These are phyloP conservation scores for Sebastes vulpes DNA, from an alignment of 2,797 vertebrate species.

Conservation along the genomic window DNA sequence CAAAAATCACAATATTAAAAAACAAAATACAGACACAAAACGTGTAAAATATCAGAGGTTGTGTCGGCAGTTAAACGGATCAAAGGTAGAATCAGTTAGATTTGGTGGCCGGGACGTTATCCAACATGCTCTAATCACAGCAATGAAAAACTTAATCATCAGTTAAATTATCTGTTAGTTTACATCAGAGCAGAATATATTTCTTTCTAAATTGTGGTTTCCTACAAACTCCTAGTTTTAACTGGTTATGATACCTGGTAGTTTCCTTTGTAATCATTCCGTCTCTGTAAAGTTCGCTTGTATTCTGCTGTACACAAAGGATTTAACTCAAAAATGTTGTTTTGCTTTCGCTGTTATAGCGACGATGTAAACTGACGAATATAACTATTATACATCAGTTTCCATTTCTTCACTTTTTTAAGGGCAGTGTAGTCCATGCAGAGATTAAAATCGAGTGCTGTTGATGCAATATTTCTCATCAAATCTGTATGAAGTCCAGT, in stretches of 20 bases:
- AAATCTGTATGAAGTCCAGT: neutral
- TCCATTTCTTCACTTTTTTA: neutral
- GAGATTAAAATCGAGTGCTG: neutral
- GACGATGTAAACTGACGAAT: neutral
- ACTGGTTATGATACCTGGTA: neutral
- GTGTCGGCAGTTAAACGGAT: neutral
- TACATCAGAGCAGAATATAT: neutral
- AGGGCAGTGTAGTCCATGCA: neutral
- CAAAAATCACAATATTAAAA: slow-evolving; percentile 2
- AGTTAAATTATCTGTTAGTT: neutral
- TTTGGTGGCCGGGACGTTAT: neutral
- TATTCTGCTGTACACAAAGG: neutral
- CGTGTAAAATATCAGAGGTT: neutral
- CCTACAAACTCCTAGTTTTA: neutral
- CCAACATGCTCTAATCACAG: neutral
- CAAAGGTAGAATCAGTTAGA: neutral
- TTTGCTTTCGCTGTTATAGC: neutral
- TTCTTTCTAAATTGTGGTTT: neutral
- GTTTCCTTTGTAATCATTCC: neutral
- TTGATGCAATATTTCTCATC: neutral
- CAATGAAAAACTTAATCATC: neutral
- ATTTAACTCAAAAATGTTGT: neutral
- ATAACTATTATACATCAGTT: neutral
- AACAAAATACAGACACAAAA: neutral
- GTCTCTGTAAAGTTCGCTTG: neutral